These are phyloP conservation scores for Drosophila siamana DNA, from an alignment of 2,888 invertebrate genomes.

Conservation along the genomic window DNA sequence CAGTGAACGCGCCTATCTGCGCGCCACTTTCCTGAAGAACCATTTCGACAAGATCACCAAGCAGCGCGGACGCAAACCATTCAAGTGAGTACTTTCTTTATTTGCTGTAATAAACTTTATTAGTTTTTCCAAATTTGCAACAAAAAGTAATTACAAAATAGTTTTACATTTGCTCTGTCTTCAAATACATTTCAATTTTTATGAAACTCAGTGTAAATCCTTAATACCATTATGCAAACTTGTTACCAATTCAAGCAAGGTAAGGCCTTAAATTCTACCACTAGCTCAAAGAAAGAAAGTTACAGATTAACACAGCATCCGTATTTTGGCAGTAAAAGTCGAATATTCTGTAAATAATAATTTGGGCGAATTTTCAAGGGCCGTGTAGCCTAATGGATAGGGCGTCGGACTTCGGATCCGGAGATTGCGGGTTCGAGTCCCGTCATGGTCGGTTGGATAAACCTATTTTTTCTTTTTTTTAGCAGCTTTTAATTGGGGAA, in stretches of 20 bases:
- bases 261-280: not conserved
- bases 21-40: conserved; percentile 93
- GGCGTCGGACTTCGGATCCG: conserved; percentile 33
- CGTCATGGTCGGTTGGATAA: conserved; percentile 14
- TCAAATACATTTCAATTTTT: no score
- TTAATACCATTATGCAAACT: no score
- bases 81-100: conserved; percentile 88
- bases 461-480: not conserved
- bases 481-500: not conserved
- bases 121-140: no score
- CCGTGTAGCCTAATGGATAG: conserved; percentile 34
- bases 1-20: conserved; percentile 91
- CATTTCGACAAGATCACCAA: conserved; percentile 94
- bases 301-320: not conserved
- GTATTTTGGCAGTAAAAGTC: not conserved
- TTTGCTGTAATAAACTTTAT: no score
- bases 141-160: no score
- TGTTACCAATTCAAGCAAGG: not conserved
- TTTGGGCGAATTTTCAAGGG: not conserved
- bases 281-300: not conserved
- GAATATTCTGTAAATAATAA: not conserved
- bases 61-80: conserved; percentile 92
- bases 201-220: no score
- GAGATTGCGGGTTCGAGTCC: conserved; percentile 41
- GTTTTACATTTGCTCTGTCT: no score